These are phyloP conservation scores for Agapornis canus DNA, from an alignment of 2,797 vertebrate genomes.

Conservation along the genomic window DNA sequence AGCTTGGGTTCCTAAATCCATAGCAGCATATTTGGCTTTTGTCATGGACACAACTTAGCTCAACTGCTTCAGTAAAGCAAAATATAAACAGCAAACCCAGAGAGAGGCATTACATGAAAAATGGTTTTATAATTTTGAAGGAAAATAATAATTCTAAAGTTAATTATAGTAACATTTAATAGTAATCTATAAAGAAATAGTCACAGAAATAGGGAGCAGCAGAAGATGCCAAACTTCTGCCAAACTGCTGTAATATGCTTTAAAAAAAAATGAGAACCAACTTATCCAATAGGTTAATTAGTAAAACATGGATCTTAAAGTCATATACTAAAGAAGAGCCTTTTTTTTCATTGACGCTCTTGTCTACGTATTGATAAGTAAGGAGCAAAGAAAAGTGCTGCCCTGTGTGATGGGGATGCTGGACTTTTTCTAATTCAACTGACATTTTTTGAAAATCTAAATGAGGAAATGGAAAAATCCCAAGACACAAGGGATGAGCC, in stretches of 20 bases:
- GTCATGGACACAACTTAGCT: not conserved
- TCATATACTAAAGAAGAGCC: not conserved
- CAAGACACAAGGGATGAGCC: not conserved
- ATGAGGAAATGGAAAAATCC: not conserved
- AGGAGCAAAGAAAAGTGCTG: not conserved
- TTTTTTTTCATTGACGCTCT: not conserved
- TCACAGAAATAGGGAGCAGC: not conserved
- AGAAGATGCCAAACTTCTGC: not conserved
- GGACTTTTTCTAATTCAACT: not conserved
- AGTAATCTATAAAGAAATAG: not conserved
- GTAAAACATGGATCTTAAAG: not conserved
- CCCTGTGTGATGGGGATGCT: not conserved
- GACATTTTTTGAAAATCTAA: not conserved
- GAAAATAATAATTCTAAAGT: not conserved
- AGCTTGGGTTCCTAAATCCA: not conserved
- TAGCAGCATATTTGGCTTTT: not conserved
- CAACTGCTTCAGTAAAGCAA: not conserved
- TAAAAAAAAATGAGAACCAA: not conserved
- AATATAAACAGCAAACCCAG: not conserved
- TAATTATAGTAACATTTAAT: not conserved
- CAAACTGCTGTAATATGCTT: not conserved
- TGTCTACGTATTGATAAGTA: not conserved
- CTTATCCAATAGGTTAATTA: not conserved
- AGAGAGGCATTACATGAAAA: not conserved
- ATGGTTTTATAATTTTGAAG: not conserved